These are phyloP conservation scores for Phoebastria nigripes DNA, from an alignment of 2,797 vertebrate genomes.

Conservation along the genomic window DNA sequence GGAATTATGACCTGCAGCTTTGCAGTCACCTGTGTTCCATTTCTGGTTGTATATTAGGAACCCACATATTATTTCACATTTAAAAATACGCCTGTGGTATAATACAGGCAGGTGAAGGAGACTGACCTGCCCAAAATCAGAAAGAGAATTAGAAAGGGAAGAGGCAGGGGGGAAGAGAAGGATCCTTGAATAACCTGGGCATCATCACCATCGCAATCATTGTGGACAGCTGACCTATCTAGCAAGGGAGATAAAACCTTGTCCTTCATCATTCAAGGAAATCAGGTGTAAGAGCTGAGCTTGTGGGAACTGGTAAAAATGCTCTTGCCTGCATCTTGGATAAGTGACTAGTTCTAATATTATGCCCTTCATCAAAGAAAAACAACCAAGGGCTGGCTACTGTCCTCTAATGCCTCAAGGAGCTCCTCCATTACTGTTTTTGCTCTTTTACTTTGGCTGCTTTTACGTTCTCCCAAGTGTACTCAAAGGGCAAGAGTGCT, in stretches of 20 bases:
- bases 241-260: neutral
- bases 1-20: conserved; percentile 27
- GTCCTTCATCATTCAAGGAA: neutral
- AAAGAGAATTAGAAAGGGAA: neutral
- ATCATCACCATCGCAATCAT: accelerated
- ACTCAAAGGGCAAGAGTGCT: neutral
- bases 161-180: neutral
- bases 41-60: neutral
- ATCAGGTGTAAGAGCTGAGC: neutral
- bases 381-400: neutral
- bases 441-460: neutral
- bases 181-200: neutral
- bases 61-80: neutral
- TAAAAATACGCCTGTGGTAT: neutral
- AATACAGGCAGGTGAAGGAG: neutral
- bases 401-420: neutral
- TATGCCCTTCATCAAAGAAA: neutral
- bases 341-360: neutral
- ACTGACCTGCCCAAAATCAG: neutral
- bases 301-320: neutral
- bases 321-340: neutral
- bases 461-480: neutral
- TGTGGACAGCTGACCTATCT: neutral
- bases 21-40: neutral
- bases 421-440: neutral